Evolutionary conservation across 2,113 vertebrate genomes (phyloP), one percentile per base, ranked within the genome.

Genomic region (Toxotes jaculatrix): DNA sequence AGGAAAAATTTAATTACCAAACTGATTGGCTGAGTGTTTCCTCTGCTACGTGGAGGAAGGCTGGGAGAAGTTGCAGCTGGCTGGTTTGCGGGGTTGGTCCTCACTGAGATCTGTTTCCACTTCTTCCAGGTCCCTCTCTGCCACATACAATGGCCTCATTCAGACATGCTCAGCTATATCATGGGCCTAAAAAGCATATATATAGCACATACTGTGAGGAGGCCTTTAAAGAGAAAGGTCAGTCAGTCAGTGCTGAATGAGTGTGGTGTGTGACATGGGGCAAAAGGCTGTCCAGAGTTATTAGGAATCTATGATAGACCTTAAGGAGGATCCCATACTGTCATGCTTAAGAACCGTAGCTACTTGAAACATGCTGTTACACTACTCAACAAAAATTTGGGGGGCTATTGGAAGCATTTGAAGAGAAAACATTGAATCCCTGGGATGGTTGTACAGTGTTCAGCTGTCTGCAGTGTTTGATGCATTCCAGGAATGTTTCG

Each of bases 121-220:
- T 74, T 75, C 75, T 64, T 72, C 60, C 82, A 82, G 83, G 45
- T 77, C 72, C 23, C 66, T 36, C 82, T 84, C 74, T 73, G 77
- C 80, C 74, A 74, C 91, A 86, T 66, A 93, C 92, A 94, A 93
- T 83, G 87, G 82, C 45, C 82, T 88, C 90, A 89, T 94, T 94
- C 93, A 94, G 47, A 82, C 49, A 49, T 68, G 45, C 17, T 63
- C 34, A 10, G 80, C 74, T 42, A 59, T 62, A 76, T 79, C 4
- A 42, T 65, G 56, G 67, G 71, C 74, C 81, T 61, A 60, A 59
- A 68, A 73, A 72, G 9, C 36, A 6, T 67, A 67, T 67, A 67
- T 77, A 84, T 70, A 64, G 79, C 51, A 13, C 60, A 49, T 78
- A 47, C 68, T 80, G 69, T 67, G 66, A 76, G 56, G 10, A 42